A percentile compares a stretch with the other conserved stretches of the same genome.
phyloP scores from a whole-genome alignment of 2,113 vertebrate species.

The Siniperca knerii region DNA sequence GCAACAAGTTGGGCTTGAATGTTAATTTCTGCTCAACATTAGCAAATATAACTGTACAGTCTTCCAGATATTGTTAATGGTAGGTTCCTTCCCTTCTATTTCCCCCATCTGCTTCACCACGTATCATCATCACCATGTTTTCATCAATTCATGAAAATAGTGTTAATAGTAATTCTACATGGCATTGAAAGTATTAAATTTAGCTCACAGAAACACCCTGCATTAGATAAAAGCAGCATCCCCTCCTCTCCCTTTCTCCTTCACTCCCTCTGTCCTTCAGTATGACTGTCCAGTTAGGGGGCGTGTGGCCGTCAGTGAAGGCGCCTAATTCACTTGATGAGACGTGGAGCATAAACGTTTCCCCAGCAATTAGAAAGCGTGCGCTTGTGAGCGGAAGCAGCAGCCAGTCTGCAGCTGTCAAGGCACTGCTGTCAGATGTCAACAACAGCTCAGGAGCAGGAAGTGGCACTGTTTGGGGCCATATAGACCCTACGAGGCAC shows the following conservation, averaged over 20 bases:
- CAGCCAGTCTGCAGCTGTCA: conserved; percentile 52
- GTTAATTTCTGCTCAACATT: background rate
- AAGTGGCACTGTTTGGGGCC: conserved; percentile 81
- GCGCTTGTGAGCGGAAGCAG: conserved; percentile 64
- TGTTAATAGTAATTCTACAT: background rate
- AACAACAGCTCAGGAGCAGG: conserved; percentile 83
- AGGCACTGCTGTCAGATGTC: conserved; percentile 77
- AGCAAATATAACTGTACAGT: background rate
- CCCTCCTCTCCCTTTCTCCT: background rate
- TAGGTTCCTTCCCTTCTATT: background rate
- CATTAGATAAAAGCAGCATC: background rate
- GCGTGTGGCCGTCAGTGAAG: conserved; percentile 9
- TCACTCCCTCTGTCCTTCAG: background rate
- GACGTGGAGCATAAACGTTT: conserved; percentile 63
- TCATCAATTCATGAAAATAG: background rate
- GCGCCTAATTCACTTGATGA: conserved; percentile 69
- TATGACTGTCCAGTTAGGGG: background rate
- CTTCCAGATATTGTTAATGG: background rate
- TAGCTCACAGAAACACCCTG: conserved; percentile 11
- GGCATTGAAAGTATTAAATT: background rate
- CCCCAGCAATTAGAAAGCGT: conserved; percentile 65
- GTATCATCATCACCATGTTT: background rate
- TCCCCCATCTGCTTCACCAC: background rate
- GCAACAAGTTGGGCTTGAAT: background rate
- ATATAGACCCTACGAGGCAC: conserved; percentile 55